Conservation (phyloP, 2,888 invertebrate species). For the Rhyacophila evoluta region DNA sequence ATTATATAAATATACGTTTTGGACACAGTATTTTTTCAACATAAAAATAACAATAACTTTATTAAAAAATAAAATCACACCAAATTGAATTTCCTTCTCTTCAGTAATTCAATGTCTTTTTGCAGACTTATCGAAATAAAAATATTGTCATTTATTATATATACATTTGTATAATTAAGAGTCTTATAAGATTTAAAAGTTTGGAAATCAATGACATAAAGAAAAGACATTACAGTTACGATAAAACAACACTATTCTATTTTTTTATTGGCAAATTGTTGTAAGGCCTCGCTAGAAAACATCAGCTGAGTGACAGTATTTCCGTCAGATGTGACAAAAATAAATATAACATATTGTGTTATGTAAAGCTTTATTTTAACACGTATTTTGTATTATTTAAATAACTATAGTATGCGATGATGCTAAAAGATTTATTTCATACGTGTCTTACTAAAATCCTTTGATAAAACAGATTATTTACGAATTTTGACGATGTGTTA, state of each 20-base stretch:
- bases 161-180: no score
- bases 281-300: neutral
- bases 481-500: neutral
- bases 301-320: neutral
- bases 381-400: neutral
- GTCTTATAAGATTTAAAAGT: no score
- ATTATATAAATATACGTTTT: no score
- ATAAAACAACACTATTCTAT: slow-evolving; percentile 17
- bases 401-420: neutral
- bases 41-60: no score
- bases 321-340: neutral
- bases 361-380: neutral
- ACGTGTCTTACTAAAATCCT: neutral
- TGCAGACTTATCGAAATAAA: no score
- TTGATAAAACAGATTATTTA: neutral
- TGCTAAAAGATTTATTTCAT: neutral
- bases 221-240: neutral
- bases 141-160: no score
- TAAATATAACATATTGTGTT: neutral
- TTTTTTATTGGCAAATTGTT: slow-evolving; percentile 11
- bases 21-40: no score
- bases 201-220: no score
- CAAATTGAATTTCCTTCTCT: no score
- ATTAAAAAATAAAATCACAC: no score
- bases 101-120: no score